Evolutionary conservation across 2,797 vertebrate species (phyloP).

Genomic region (Anabas testudineus): DNA sequence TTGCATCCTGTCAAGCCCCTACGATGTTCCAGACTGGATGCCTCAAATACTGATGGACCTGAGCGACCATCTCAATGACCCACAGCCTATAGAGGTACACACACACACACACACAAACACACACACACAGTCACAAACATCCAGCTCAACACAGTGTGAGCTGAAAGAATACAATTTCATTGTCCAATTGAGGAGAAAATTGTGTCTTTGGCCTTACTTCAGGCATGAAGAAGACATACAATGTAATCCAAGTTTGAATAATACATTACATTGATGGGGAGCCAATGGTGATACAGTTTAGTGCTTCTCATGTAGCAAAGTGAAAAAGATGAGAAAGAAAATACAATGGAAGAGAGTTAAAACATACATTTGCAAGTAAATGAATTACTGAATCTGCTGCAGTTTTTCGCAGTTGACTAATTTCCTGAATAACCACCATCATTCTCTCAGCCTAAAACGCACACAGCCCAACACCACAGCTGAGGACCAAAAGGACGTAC

Average conservation of each 20-base stretch:
- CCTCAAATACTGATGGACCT: slow-evolving; percentile 98
- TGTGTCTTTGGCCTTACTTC: slow-evolving; percentile 67
- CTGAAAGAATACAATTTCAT: slow-evolving; percentile 77
- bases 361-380: slow-evolving; percentile 33
- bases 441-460: no score
- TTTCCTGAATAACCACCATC: no score
- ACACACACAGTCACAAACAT: slow-evolving; percentile 32
- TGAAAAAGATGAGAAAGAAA: slow-evolving; percentile 57
- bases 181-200: slow-evolving; percentile 83
- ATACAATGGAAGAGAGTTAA: slow-evolving; percentile 39
- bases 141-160: slow-evolving; percentile 47
- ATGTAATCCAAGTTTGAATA: slow-evolving; percentile 71
- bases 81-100: slow-evolving; percentile 95
- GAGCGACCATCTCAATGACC: slow-evolving; percentile 96
- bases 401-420: neutral
- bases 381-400: slow-evolving; percentile 20
- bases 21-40: slow-evolving; percentile 98
- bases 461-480: no score
- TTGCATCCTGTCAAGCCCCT: slow-evolving; percentile 97
- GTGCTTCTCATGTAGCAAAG: slow-evolving; percentile 57
- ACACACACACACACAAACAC: slow-evolving; percentile 18
- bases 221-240: slow-evolving; percentile 73
- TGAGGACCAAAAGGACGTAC: no score
- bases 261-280: slow-evolving; percentile 54
- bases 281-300: slow-evolving; percentile 65